phyloP scores from a whole-genome alignment of 2,113 vertebrate species.

The Cairina moschata region DNA sequence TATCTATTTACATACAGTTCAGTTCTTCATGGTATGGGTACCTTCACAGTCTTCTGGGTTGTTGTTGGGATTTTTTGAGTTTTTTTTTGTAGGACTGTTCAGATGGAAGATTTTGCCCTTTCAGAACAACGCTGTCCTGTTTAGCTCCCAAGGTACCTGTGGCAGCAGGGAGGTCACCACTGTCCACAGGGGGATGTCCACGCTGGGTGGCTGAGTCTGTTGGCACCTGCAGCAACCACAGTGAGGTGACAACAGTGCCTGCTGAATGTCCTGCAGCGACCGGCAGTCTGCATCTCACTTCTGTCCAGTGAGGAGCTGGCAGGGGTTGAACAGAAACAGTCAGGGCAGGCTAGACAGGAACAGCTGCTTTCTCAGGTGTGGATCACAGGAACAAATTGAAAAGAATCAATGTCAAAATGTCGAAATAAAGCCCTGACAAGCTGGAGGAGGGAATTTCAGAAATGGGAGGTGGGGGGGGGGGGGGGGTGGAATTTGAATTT shows the following conservation, averaged over 20 bases:
- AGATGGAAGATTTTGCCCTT: neutral
- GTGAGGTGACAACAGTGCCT: neutral
- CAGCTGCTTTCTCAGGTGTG: neutral
- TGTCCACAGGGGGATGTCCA: rapidly evolving
- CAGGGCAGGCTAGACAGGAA: neutral
- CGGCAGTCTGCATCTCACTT: neutral
- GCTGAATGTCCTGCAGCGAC: neutral
- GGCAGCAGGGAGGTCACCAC: neutral
- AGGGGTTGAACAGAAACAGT: neutral
- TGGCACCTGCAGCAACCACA: neutral
- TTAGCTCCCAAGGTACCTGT: neutral
- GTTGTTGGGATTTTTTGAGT: neutral
- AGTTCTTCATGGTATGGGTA: neutral
- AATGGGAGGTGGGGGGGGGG: too few relatives aligned
- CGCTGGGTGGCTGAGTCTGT: neutral
- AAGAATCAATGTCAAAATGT: neutral
- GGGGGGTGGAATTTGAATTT: neutral
- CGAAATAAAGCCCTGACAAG: neutral
- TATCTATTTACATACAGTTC: neutral
- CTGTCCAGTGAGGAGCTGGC: neutral
- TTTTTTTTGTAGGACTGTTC: neutral
- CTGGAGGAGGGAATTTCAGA: neutral
- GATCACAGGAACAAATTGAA: neutral
- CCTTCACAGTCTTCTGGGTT: neutral
- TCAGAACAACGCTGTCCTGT: neutral